Conservation (phyloP, 2,888 invertebrate species). For the Himalopsyche tibetana region DNA sequence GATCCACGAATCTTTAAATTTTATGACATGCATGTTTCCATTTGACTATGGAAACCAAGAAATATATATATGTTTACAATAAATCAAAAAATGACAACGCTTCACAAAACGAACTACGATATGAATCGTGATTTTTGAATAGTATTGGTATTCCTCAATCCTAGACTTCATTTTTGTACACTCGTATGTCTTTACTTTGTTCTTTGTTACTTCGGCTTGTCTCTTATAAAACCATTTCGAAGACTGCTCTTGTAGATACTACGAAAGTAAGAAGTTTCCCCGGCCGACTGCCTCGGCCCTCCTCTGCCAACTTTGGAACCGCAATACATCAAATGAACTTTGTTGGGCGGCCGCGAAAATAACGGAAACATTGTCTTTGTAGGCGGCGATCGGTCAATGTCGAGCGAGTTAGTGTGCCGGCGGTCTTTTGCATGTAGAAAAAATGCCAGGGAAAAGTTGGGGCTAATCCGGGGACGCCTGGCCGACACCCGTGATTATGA, state of each 20-base stretch:
- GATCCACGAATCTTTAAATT: no score
- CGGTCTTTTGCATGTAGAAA: conserved; percentile 30
- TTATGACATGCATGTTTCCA: no score
- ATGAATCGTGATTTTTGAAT: no score
- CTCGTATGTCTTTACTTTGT: background rate
- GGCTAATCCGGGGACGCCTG: conserved; percentile 46
- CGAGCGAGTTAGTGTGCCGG: conserved; percentile 37
- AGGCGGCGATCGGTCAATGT: conserved; percentile 57
- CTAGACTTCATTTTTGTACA: background rate
- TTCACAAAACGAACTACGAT: no score
- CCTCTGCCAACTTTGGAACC: conserved; percentile 5
- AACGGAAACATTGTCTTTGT: conserved; percentile 30
- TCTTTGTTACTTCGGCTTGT: background rate
- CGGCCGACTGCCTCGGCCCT: background rate
- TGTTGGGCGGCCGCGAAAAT: conserved; percentile 22
- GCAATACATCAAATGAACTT: conserved; percentile 34
- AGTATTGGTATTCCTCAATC: no score
- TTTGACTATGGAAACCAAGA: no score
- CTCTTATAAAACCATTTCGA: background rate
- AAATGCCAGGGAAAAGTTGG: conserved; percentile 41
- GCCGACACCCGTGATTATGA: conserved; percentile 55
- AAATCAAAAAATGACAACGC: no score
- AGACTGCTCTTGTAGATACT: background rate
- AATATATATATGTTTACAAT: no score
- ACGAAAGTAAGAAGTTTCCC: background rate